A percentile compares a stretch with the other conserved stretches of the same genome.
Conservation (phyloP, 1,140 invertebrate genomes). For the Drosophila rufa region DNA sequence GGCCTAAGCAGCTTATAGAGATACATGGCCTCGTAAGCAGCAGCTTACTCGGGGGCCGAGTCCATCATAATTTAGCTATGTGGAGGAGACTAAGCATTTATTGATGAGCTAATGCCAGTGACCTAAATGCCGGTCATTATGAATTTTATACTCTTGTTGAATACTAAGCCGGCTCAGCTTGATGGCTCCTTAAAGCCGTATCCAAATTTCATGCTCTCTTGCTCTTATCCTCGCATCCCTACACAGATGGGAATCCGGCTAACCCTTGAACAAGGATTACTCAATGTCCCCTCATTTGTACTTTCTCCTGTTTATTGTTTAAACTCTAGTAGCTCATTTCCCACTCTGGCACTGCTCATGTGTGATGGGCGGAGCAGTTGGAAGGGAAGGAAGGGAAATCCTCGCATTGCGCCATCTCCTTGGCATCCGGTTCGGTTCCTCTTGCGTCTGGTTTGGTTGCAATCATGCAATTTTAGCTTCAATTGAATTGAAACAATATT, state of each 20-base stretch:
- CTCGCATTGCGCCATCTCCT: constrained; percentile 41
- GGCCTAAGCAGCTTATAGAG: constrained; percentile 38
- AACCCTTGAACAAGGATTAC: constrained; percentile 14
- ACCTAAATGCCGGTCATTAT: constrained; percentile 11
- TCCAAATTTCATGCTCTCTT: no score
- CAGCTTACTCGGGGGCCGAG: constrained; percentile 22
- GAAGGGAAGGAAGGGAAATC: constrained; percentile 1
- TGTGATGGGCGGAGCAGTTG: background rate
- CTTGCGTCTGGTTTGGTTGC: constrained; percentile 51
- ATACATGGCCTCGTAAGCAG: constrained; percentile 28
- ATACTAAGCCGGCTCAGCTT: background rate
- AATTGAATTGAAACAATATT: constrained; percentile 81
- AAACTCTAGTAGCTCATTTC: constrained; percentile 54
- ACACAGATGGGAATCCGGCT: background rate
- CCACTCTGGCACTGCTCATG: constrained; percentile 25
- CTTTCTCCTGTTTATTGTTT: constrained; percentile 52
- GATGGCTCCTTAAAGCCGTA: background rate
- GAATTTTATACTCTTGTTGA: background rate
- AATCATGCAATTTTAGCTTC: constrained; percentile 74
- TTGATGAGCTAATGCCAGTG: constrained; percentile 16
- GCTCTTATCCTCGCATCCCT: background rate
- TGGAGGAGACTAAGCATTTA: constrained; percentile 2
- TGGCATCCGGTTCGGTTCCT: constrained; percentile 29
- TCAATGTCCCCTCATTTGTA: constrained; percentile 22
- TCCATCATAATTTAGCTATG: constrained; percentile 19